A percentile compares a stretch with the other conserved stretches of the same genome.
Conservation (phyloP, 2,888 invertebrate species). For the Cybosia mesomella region DNA sequence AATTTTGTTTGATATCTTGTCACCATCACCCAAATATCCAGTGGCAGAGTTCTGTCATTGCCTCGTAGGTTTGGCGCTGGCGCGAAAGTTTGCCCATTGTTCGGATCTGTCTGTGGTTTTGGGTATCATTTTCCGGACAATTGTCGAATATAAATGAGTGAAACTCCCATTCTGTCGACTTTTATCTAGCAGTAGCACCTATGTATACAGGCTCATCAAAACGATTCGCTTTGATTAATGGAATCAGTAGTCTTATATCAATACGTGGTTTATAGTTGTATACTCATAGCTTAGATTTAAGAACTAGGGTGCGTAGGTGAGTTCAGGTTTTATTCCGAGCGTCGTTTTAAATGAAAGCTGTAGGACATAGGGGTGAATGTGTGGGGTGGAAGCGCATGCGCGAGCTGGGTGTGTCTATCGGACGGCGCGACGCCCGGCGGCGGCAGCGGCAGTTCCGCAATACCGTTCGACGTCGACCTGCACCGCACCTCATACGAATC, state of each 20-base stretch:
- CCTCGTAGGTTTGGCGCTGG: neutral
- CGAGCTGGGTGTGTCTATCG: slow-evolving; percentile 80
- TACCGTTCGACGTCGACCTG: slow-evolving; percentile 59
- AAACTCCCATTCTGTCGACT: neutral
- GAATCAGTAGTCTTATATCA: neutral
- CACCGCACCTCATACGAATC: slow-evolving; percentile 49
- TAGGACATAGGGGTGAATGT: slow-evolving; percentile 55
- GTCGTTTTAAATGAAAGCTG: slow-evolving; percentile 44
- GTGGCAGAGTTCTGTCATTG: neutral
- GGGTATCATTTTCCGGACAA: neutral
- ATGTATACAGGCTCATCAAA: too few species aligned
- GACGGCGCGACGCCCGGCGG: slow-evolving; percentile 65
- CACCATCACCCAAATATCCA: neutral
- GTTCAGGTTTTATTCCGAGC: slow-evolving; percentile 47
- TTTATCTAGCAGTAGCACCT: neutral
- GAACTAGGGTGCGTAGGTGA: slow-evolving; percentile 40
- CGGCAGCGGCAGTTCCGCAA: slow-evolving; percentile 76
- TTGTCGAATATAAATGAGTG: neutral
- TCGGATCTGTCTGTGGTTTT: neutral
- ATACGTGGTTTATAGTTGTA: neutral
- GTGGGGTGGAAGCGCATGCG: slow-evolving; percentile 75
- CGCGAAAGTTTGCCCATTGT: neutral
- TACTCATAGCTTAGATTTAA: slow-evolving; percentile 14
- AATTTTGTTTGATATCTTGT: neutral
- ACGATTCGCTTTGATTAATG: neutral